Evolutionary conservation across 2,113 vertebrate genomes (phyloP).

Genomic region (Pardalotus punctatus): DNA sequence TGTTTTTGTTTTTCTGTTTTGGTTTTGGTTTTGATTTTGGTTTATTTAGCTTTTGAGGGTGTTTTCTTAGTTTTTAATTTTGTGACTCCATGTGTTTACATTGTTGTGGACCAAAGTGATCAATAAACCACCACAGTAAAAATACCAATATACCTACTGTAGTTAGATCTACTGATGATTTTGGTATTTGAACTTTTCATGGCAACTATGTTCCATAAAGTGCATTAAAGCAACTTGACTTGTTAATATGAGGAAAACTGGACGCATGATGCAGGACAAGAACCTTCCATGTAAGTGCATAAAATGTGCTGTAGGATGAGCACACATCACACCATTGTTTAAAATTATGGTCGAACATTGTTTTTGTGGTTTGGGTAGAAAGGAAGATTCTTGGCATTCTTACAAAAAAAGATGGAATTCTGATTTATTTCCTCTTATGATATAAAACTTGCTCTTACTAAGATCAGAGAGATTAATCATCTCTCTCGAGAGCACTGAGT

Average conservation of each 20-base stretch:
- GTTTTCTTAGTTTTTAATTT: background rate
- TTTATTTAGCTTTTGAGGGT: too few relatives aligned
- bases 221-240: background rate
- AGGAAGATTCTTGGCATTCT: background rate
- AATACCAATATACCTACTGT: background rate
- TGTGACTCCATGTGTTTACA: background rate
- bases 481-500: background rate
- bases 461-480: background rate
- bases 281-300: background rate
- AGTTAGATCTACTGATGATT: background rate
- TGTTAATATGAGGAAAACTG: background rate
- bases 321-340: background rate
- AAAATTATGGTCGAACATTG: background rate
- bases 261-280: fast-evolving
- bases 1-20: too few relatives aligned
- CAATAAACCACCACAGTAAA: background rate
- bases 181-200: background rate
- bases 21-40: too few relatives aligned
- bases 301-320: background rate
- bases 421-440: background rate
- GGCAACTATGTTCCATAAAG: background rate
- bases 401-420: background rate
- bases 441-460: background rate
- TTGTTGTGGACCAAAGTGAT: background rate
- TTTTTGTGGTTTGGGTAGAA: background rate